These are phyloP conservation scores for Sinopyrophorus schimmeli DNA, from an alignment of 2,888 invertebrate genomes.

Conservation along the genomic window DNA sequence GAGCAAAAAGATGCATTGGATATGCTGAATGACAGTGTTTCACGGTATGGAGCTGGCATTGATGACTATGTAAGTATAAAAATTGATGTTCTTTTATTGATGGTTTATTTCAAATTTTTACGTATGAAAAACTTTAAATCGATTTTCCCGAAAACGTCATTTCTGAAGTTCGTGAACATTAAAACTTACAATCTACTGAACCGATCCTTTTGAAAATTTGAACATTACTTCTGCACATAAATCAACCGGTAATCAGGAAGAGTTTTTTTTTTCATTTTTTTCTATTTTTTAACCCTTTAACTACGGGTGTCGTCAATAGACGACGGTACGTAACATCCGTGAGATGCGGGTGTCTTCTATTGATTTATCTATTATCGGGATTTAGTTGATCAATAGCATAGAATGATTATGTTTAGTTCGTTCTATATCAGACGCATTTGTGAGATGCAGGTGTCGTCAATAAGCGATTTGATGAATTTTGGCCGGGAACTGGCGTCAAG, in stretches of 20 bases:
- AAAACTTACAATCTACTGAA: neutral
- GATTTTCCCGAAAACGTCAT: neutral
- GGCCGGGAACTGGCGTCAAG: too few relatives aligned
- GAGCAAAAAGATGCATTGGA: neutral
- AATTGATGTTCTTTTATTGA: conserved; percentile 1
- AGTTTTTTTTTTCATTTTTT: conserved; percentile 2
- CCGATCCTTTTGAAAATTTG: conserved; percentile 2
- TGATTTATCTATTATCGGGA: too few relatives aligned
- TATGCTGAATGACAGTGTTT: neutral
- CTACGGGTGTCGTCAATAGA: too few relatives aligned
- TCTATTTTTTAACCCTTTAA: neutral
- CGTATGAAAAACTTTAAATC: conserved; percentile 1
- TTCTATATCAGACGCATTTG: too few relatives aligned
- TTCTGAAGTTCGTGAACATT: neutral
- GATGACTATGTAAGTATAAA: conserved; percentile 2
- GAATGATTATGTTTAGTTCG: too few relatives aligned
- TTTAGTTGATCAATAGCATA: too few relatives aligned
- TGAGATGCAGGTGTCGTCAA: too few relatives aligned
- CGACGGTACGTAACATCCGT: too few relatives aligned
- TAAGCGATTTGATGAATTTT: too few relatives aligned
- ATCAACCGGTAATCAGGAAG: neutral
- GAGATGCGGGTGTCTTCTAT: too few relatives aligned
- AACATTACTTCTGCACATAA: neutral
- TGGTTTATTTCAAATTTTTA: neutral
- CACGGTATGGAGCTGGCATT: neutral